phyloP scores from a whole-genome alignment of 2,797 vertebrate species.

The Oceanodroma leucorhoa region DNA sequence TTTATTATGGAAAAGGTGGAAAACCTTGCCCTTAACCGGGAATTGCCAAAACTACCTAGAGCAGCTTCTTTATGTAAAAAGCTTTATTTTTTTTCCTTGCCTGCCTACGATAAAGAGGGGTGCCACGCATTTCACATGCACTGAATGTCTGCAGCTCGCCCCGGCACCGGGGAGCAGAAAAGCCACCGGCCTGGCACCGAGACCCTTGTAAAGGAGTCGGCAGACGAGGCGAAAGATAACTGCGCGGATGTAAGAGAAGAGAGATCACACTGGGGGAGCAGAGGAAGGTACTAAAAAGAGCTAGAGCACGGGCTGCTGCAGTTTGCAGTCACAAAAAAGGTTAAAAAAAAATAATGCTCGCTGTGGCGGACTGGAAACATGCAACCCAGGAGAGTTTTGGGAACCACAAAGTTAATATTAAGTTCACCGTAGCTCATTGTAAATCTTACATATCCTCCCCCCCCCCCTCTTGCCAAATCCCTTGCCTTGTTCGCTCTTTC shows the following conservation, averaged over 20 bases:
- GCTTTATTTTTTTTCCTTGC: neutral
- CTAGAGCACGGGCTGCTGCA: neutral
- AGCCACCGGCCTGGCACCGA: neutral
- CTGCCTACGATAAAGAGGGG: fast-evolving
- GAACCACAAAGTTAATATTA: slow-evolving; percentile 52
- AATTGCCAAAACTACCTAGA: neutral
- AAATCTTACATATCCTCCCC: slow-evolving; percentile 49
- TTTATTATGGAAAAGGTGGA: neutral
- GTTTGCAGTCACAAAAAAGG: neutral
- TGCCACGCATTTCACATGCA: neutral
- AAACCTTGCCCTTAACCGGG: neutral
- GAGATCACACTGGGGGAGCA: neutral
- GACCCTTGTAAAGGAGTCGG: neutral
- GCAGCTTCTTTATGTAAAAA: neutral
- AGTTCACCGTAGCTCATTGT: slow-evolving; percentile 65
- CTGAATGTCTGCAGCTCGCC: neutral
- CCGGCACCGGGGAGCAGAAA: neutral
- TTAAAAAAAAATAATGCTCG: neutral
- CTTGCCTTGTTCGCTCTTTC: slow-evolving; percentile 47
- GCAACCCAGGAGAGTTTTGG: slow-evolving; percentile 30
- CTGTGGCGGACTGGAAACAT: neutral
- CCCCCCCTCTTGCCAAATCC: slow-evolving; percentile 30
- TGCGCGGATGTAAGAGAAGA: neutral
- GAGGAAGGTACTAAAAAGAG: neutral
- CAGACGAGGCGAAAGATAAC: neutral